These are phyloP conservation scores for Zygaena filipendulae DNA, from an alignment of 2,888 invertebrate species.

Conservation along the genomic window DNA sequence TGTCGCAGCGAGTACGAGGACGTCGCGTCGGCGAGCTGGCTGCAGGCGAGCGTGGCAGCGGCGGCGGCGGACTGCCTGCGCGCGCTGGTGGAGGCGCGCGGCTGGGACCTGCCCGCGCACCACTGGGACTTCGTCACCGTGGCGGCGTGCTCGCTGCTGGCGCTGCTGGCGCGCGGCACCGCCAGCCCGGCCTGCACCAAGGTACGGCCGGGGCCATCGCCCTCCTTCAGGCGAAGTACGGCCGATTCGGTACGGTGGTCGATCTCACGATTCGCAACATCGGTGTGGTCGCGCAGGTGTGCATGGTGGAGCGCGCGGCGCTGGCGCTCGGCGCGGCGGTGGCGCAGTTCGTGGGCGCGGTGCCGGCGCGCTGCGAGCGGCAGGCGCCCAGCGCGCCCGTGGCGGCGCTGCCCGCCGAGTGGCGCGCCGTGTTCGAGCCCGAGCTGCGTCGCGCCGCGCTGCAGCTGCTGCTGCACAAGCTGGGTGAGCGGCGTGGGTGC, in stretches of 20 bases:
- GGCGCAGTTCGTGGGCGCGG: slow-evolving; percentile 43
- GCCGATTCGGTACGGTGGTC: neutral
- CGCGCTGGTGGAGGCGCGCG: slow-evolving; percentile 19
- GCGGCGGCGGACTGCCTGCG: slow-evolving; percentile 23
- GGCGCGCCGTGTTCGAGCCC: slow-evolving; percentile 80
- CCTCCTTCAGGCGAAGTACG: neutral
- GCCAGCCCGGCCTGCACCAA: slow-evolving; percentile 53
- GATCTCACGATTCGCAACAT: neutral
- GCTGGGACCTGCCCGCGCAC: slow-evolving; percentile 40
- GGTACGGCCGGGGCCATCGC: slow-evolving; percentile 33
- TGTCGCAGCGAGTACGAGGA: neutral
- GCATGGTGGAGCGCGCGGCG: slow-evolving; percentile 58
- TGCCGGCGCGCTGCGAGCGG: slow-evolving; percentile 48
- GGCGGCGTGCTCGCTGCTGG: slow-evolving; percentile 74
- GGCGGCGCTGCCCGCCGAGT: slow-evolving; percentile 71
- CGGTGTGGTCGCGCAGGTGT: slow-evolving; percentile 34
- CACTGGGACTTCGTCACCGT: slow-evolving; percentile 83
- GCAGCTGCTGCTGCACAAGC: slow-evolving; percentile 28
- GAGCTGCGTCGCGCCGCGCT: slow-evolving; percentile 67
- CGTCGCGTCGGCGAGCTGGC: slow-evolving; percentile 16
- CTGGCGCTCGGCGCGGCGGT: slow-evolving; percentile 61
- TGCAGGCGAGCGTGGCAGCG: slow-evolving; percentile 23
- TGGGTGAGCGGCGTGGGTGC: no score
- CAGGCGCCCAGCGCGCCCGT: slow-evolving; percentile 32
- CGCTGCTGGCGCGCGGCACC: slow-evolving; percentile 51